Base-by-base conservation (phyloP, 2,797 vertebrate genomes). In the Fundulus diaphanus region DNA sequence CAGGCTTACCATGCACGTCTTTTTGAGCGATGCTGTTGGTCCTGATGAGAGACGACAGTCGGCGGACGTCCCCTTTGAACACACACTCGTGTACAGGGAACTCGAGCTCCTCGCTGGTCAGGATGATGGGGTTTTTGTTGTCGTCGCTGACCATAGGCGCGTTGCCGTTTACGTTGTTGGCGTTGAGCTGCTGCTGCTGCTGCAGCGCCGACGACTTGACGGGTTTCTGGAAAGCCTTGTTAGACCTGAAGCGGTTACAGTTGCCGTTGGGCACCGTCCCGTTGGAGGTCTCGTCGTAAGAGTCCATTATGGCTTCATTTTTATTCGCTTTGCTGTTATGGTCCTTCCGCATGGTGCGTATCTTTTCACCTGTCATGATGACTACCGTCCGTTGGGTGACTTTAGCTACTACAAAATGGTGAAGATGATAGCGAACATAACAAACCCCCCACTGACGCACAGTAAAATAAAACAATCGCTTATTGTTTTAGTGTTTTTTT, bases 71-170 rank as follows among this genome's bases (percentile, higher is more conserved):
- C 51, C 95, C 97, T 84, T 95, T 97, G 90, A 97, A 98, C 70
- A 98, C 97, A 69, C 97, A 97, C 90, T 98, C 97, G 70, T 99
- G 97, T 11, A 99, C 96, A 0, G 97, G 97, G 85, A 96, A 97
- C 70, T 94, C 94, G 22, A 92, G 80, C 18, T 81, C 67, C 63
- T 87, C 90, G 22, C 61, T 85, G 0, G 78, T 87, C 84, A 93
- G 73, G 73, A 93, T 91, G 33, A 91, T 90, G 0, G 94, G 93
- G 77, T 95, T 95, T 82, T 92, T 93, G 88, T 94, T 94, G 72
- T 92, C 77, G 48, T 95, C 94, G 13, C 83, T 89, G 35, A 93
- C 82, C 5, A 85, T n/a, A 0, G 90, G 72, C 1, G 89, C 65
- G 29, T 94, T 94, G 1, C 85, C 92, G 40, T 95, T 93, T 0